A percentile compares a stretch with the other conserved stretches of the same genome.
These are phyloP conservation scores for Vanessa tameamea DNA, from an alignment of 1,140 invertebrate species.

Conservation along the genomic window DNA sequence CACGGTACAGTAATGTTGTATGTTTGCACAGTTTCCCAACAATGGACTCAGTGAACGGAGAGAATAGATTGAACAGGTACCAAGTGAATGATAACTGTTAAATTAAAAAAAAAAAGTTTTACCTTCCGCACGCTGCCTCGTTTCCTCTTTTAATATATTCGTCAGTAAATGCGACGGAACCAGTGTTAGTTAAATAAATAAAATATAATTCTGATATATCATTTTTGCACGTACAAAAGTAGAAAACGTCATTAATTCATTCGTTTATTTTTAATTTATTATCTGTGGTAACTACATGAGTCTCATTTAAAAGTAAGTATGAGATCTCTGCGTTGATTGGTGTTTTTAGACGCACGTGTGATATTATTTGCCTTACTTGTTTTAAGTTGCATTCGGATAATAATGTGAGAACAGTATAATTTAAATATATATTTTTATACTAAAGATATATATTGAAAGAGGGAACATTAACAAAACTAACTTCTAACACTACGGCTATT, in stretches of 20 bases:
- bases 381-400: too few species aligned
- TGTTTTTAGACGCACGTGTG: too few species aligned
- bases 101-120: constrained; percentile 36
- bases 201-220: background rate
- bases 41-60: constrained; percentile 76
- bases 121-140: constrained; percentile 53
- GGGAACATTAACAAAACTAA: constrained; percentile 56
- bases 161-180: too few species aligned
- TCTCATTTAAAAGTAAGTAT: too few species aligned
- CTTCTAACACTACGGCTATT: constrained; percentile 51
- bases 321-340: too few species aligned
- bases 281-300: too few species aligned
- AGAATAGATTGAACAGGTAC: constrained; percentile 83
- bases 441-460: constrained; percentile 46
- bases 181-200: background rate
- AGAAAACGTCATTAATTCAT: too few species aligned
- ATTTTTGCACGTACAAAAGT: background rate
- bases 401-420: background rate
- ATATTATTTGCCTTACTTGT: too few species aligned
- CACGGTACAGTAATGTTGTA: constrained; percentile 54
- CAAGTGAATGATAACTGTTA: constrained; percentile 46
- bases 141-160: constrained; percentile 50
- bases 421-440: too few species aligned
- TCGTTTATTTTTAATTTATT: too few species aligned
- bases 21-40: constrained; percentile 79